These are phyloP conservation scores for Chironex yamaguchii DNA, from an alignment of 30 jellyfish, hydroid and myxozoan species.

Conservation along the genomic window DNA sequence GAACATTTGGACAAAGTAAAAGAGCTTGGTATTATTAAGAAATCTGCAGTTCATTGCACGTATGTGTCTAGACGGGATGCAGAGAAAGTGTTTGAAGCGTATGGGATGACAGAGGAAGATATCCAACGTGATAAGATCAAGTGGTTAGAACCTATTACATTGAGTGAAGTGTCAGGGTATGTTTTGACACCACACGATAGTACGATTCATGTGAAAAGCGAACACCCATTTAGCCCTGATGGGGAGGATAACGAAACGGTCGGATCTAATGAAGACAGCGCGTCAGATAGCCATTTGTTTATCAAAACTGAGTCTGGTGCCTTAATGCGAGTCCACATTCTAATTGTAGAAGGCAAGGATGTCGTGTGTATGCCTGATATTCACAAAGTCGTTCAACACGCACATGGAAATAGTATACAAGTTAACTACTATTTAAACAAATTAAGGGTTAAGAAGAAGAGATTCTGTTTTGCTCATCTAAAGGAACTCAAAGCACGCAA, in stretches of 20 bases:
- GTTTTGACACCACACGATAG: neutral
- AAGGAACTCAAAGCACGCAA: constrained; percentile 89
- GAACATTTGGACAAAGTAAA: constrained; percentile 92
- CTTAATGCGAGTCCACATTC: constrained; percentile 75
- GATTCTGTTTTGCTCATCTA: constrained; percentile 98
- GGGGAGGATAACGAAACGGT: constrained; percentile 45
- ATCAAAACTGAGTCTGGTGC: constrained; percentile 11
- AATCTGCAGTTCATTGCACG: constrained; percentile 97
- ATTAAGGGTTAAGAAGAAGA: constrained; percentile 85
- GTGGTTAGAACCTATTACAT: constrained; percentile 72
- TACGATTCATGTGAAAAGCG: neutral
- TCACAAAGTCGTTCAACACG: constrained; percentile 87
- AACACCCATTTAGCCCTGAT: constrained; percentile 32
- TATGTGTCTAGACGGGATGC: constrained; percentile 85
- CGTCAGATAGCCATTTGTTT: constrained; percentile 13
- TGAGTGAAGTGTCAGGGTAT: constrained; percentile 77
- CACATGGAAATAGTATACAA: constrained; percentile 97
- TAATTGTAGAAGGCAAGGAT: constrained; percentile 92
- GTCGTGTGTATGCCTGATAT: constrained; percentile 99
- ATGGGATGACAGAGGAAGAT: constrained; percentile 91
- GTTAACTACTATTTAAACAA: constrained; percentile 92
- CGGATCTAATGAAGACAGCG: constrained; percentile 14
- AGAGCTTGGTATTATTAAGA: constrained; percentile 88
- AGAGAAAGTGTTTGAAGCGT: constrained; percentile 92
- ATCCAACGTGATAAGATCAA: constrained; percentile 69